These are phyloP conservation scores for Metridium senile DNA, from an alignment of 92 coral and sea anemone species.

Conservation along the genomic window DNA sequence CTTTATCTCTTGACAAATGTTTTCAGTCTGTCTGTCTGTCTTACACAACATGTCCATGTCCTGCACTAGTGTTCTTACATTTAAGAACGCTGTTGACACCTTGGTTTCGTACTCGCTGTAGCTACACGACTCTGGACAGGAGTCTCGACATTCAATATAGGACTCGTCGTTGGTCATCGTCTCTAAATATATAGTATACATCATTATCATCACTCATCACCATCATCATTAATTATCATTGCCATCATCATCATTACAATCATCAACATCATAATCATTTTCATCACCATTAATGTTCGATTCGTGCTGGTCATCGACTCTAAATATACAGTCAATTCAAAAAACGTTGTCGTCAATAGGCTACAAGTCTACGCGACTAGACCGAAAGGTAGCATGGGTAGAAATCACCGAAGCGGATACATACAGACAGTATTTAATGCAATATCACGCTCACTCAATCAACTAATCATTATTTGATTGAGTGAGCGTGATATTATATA, in stretches of 20 bases:
- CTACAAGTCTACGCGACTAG: no score
- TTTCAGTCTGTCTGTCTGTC: not conserved
- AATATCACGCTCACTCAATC: no score
- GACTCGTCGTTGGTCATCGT: not conserved
- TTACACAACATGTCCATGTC: not conserved
- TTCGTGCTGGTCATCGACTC: no score
- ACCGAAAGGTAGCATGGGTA: no score
- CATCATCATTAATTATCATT: no score
- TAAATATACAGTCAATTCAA: no score
- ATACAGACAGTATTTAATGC: no score
- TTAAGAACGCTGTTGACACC: not conserved
- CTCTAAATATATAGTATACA: not conserved
- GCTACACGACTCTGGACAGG: slow-evolving; percentile 2
- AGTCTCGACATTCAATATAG: not conserved
- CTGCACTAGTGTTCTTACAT: not conserved
- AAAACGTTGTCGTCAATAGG: no score
- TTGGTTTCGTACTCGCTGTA: slow-evolving; percentile 6
- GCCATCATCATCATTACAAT: not conserved
- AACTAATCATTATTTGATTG: no score
- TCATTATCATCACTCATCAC: not conserved
- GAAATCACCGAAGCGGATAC: no score
- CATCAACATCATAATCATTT: no score
- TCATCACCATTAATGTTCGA: not conserved
- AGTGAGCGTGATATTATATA: no score
- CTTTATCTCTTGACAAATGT: not conserved